These are phyloP conservation scores for Brachionus asplanchnoidis DNA, from an alignment of 1,140 invertebrate species.

Conservation along the genomic window DNA sequence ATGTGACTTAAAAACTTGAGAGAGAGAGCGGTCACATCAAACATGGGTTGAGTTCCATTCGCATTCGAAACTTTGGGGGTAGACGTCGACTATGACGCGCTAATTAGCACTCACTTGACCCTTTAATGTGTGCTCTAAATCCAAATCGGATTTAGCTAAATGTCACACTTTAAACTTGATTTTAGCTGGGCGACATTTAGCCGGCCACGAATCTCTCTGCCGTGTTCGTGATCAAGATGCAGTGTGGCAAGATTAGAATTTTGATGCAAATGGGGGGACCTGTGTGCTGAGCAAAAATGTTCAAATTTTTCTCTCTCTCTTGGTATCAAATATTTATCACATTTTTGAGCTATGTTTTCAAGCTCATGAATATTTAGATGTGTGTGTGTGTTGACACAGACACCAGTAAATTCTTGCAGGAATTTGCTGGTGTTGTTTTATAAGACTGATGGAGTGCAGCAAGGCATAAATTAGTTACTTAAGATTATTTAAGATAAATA, in stretches of 20 bases:
- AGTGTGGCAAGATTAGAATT: neutral
- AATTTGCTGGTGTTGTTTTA: neutral
- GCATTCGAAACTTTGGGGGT: neutral
- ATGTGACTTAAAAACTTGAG: neutral
- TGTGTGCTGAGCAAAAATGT: neutral
- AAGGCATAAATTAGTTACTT: slow-evolving; percentile 15
- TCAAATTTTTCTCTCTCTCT: neutral
- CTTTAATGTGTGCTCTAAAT: slow-evolving; percentile 13
- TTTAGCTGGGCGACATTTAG: neutral
- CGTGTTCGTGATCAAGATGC: neutral
- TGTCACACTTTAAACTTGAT: neutral
- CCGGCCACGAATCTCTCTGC: neutral
- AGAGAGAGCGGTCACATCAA: neutral
- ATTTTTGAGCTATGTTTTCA: neutral
- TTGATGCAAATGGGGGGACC: neutral
- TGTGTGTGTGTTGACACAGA: neutral
- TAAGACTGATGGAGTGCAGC: neutral
- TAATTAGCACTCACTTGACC: slow-evolving; percentile 31
- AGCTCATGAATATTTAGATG: slow-evolving; percentile 21
- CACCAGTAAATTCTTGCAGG: slow-evolving; percentile 6
- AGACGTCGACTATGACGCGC: neutral
- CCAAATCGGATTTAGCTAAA: slow-evolving; percentile 22
- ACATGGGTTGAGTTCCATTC: neutral
- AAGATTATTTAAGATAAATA: neutral
- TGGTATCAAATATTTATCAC: slow-evolving; percentile 19